Percentiles rank a stretch among this genome's conserved stretches.
Conservation (phyloP, 1,140 invertebrate species). For the Drosophila ercepeae region DNA sequence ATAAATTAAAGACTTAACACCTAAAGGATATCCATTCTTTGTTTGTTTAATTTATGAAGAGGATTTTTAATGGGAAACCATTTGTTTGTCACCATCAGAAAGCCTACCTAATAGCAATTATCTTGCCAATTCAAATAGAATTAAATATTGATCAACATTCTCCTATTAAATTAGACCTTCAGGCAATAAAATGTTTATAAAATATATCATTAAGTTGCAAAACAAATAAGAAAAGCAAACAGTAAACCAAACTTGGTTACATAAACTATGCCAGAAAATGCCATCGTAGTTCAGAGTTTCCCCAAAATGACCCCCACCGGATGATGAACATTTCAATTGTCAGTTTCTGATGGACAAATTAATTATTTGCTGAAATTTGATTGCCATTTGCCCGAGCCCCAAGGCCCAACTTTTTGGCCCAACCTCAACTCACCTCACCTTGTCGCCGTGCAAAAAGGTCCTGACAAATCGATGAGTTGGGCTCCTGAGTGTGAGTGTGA, state of each 20-base stretch:
- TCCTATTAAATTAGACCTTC: no score
- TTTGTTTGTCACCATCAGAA: no score
- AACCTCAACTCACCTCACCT: not conserved
- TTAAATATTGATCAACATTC: no score
- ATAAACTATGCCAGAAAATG: not conserved
- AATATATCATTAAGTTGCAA: not conserved
- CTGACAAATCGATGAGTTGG: slow-evolving; percentile 47
- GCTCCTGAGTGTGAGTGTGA: slow-evolving; percentile 12
- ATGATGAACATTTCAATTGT: slow-evolving; percentile 34
- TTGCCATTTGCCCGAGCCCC: slow-evolving; percentile 27
- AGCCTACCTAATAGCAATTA: no score
- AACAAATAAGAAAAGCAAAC: not conserved
- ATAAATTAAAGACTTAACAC: no score
- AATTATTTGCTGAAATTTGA: slow-evolving; percentile 45
- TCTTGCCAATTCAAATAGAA: no score
- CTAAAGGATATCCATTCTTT: no score
- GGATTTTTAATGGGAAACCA: no score
- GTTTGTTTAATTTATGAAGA: no score
- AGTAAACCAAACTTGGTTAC: not conserved
- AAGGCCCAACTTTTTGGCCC: slow-evolving; percentile 20
- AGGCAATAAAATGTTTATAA: no score
- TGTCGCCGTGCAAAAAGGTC: slow-evolving; percentile 10
- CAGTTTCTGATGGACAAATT: slow-evolving; percentile 44
- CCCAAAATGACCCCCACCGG: not conserved
- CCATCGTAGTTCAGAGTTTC: not conserved